Percentiles rank a stretch among this genome's conserved stretches.
Evolutionary conservation across 2,113 vertebrate genomes (phyloP).

Genomic region (Phaethon lepturus): DNA sequence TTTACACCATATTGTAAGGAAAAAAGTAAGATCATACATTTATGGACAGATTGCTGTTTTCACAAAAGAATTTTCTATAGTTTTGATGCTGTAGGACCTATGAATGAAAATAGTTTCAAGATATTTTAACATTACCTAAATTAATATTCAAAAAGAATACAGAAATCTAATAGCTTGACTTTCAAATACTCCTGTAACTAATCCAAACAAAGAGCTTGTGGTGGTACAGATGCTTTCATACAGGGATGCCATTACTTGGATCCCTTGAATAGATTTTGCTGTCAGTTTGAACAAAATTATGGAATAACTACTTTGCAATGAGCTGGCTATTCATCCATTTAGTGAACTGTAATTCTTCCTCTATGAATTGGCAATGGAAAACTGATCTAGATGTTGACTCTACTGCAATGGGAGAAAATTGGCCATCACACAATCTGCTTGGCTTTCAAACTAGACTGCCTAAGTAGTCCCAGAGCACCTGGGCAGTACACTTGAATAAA

Average conservation of each 20-base stretch:
- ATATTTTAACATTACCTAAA: neutral
- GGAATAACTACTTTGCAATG: slow-evolving; percentile 26
- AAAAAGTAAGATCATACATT: neutral
- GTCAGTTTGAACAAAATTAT: slow-evolving; percentile 29
- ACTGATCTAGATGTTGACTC: neutral
- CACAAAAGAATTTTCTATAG: neutral
- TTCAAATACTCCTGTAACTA: neutral
- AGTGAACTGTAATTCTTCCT: slow-evolving; percentile 23
- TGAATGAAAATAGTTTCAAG: neutral
- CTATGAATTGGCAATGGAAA: slow-evolving; percentile 34
- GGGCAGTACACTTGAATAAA: slow-evolving; percentile 2
- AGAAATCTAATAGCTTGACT: neutral
- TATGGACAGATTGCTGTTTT: neutral
- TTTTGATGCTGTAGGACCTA: neutral
- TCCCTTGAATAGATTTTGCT: neutral
- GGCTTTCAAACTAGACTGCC: neutral
- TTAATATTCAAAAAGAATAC: neutral
- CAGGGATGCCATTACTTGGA: neutral
- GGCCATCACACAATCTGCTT: neutral
- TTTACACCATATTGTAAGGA: neutral
- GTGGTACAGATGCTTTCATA: neutral
- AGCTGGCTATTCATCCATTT: slow-evolving; percentile 14
- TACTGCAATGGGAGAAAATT: slow-evolving; percentile 20
- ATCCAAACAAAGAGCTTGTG: neutral
- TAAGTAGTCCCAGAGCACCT: neutral